Percentiles rank a stretch among this genome's conserved stretches.
phyloP scores from a whole-genome alignment of 1,140 invertebrate species.

The Anastrepha ludens region DNA sequence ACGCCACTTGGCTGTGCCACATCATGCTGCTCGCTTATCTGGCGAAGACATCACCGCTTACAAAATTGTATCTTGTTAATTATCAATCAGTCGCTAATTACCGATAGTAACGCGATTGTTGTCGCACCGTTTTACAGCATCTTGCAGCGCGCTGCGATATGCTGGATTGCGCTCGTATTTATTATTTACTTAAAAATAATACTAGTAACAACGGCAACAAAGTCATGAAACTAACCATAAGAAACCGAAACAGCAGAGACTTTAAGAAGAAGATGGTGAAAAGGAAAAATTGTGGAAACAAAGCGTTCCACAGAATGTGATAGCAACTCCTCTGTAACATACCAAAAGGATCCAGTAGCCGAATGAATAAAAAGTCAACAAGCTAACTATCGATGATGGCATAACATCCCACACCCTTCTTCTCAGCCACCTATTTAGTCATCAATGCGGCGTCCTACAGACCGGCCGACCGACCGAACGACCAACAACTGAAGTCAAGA shows the following conservation, averaged over 20 bases:
- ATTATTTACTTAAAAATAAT: constrained; percentile 51
- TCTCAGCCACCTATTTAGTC: neutral
- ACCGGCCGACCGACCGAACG: neutral
- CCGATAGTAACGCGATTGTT: constrained; percentile 63
- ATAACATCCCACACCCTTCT: neutral
- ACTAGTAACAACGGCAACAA: constrained; percentile 24
- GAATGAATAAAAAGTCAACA: neutral
- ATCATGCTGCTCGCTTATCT: constrained; percentile 54
- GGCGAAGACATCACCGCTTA: constrained; percentile 58
- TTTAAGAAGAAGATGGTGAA: neutral
- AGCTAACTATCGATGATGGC: neutral
- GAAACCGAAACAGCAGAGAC: neutral
- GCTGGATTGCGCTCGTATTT: neutral
- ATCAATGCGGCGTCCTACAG: neutral
- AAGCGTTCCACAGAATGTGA: neutral
- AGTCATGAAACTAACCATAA: neutral
- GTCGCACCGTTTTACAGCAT: constrained; percentile 53
- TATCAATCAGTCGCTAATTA: constrained; percentile 64
- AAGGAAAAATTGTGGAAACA: constrained; percentile 3
- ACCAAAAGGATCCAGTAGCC: neutral
- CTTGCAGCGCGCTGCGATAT: constrained; percentile 15
- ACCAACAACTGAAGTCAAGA: neutral
- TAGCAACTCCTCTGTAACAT: neutral
- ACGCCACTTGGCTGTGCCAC: neutral
- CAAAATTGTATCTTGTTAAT: constrained; percentile 62